Evolutionary conservation across 2,113 vertebrate genomes (phyloP), one percentile per base, ranked within the genome.

Genomic region (Siniperca chuatsi): DNA sequence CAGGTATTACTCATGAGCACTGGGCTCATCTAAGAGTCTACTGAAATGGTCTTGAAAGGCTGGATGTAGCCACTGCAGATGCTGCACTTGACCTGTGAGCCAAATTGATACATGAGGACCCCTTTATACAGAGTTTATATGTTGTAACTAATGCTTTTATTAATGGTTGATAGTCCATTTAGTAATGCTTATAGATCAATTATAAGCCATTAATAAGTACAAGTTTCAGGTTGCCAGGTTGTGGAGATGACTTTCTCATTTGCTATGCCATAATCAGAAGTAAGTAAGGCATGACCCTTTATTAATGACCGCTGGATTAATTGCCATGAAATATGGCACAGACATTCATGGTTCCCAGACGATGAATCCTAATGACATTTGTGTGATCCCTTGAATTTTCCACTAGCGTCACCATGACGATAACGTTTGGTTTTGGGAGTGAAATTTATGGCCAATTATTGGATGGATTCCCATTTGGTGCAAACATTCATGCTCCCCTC

Each of bases 1-100:
- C 68, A 13, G 40, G 65, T 87, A 62, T 81, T 75, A 69, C 64
- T 68, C 35, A 60, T 11, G 29, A 85, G 81, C 62, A 33, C 80
- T 69, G 21, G 6, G 1, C 50, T 75, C 69, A 42, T 83, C 25
- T 78, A n/a, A 8, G 85, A 67, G 64, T 74, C 12, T 20, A n/a
- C 44, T 74, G 16, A 82, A 72, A 50, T 62, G 29, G 44, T 25
- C 16, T 10, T 70, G 3, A 72, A 52, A 52, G 15, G 68, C 2
- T 37, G 16, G 7, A 48, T 11, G 52, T 2, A 4, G 7, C 16
- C 55, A 21, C 20, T 72, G 35, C 0, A 80, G n/a, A 20, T 69
- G 37, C 40, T 68, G 16, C 29, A 16, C 52, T 64, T 70, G 16
- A 69, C 25, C 35, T 16, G 3, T 55, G 64, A 69, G 48, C 37